phyloP scores from a whole-genome alignment of 2,797 vertebrate genomes.

The Amblyraja radiata region DNA sequence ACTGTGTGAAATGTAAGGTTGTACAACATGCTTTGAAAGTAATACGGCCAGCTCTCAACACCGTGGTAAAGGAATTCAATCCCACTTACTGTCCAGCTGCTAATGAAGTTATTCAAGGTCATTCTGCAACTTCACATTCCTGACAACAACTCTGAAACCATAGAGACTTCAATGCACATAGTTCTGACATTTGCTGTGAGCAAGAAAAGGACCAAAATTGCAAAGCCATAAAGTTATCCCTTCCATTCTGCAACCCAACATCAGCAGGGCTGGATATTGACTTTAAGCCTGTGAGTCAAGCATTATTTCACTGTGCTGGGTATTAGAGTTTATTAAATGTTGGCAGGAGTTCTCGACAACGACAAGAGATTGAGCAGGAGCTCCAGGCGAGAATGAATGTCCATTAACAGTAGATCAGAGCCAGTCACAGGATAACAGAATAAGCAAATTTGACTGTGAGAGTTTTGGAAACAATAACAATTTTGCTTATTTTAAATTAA shows the following conservation, averaged over 20 bases:
- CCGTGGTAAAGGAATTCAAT: not conserved
- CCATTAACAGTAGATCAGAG: not conserved
- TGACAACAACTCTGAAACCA: not conserved
- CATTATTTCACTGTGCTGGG: not conserved
- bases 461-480: not conserved
- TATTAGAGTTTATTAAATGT: not conserved
- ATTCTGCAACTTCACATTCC: constrained; percentile 4
- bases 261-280: not conserved
- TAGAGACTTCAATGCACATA: too few relatives aligned
- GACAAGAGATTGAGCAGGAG: not conserved
- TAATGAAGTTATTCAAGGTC: not conserved
- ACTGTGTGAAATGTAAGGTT: not conserved
- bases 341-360: too few relatives aligned
- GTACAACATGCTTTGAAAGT: constrained; percentile 12
- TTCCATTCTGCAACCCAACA: not conserved
- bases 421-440: not conserved
- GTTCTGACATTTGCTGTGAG: not conserved
- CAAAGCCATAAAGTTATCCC: not conserved
- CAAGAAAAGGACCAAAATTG: not conserved
- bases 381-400: not conserved
- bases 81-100: constrained; percentile 14
- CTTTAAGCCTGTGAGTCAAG: not conserved
- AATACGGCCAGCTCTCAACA: not conserved
- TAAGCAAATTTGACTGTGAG: not conserved
- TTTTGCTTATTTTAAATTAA: too few relatives aligned